These are phyloP conservation scores for Conchocele bisecta DNA, from an alignment of 2,888 invertebrate species.

Conservation along the genomic window DNA sequence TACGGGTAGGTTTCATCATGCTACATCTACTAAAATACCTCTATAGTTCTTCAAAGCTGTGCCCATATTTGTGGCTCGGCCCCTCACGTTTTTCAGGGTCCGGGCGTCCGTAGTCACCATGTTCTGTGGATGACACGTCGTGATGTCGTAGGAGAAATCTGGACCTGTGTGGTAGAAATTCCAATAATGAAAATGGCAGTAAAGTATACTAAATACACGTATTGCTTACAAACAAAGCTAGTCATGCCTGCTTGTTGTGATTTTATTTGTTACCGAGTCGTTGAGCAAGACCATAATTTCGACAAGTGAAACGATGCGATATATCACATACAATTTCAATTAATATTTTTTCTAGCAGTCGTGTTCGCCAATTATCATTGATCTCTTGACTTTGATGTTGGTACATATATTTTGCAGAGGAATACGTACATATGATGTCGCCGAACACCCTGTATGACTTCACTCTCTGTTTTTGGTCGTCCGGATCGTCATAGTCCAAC, in stretches of 20 bases:
- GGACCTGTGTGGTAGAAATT: slow-evolving; percentile 50
- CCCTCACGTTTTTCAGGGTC: slow-evolving; percentile 58
- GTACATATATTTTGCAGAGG: too few species aligned
- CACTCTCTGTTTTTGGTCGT: slow-evolving; percentile 14
- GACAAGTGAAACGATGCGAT: background rate
- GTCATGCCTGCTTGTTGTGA: too few species aligned
- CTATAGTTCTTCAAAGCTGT: slow-evolving; percentile 61
- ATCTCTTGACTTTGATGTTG: too few species aligned
- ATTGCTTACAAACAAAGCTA: too few species aligned
- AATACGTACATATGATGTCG: slow-evolving; percentile 63
- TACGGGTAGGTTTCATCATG: too few species aligned
- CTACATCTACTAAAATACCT: too few species aligned
- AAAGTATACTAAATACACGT: too few species aligned
- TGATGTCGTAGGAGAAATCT: slow-evolving; percentile 51
- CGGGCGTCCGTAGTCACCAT: slow-evolving; percentile 52
- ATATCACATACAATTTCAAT: background rate
- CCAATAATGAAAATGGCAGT: too few species aligned
- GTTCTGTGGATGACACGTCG: slow-evolving; percentile 56
- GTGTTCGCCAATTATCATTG: too few species aligned
- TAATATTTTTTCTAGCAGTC: too few species aligned
- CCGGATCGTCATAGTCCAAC: slow-evolving; percentile 35
- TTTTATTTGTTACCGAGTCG: too few species aligned
- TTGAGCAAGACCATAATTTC: too few species aligned
- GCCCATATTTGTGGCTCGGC: slow-evolving; percentile 38
- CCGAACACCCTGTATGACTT: slow-evolving; percentile 55